These are phyloP conservation scores for Tetrax tetrax DNA, from an alignment of 2,113 vertebrate species.

Conservation along the genomic window DNA sequence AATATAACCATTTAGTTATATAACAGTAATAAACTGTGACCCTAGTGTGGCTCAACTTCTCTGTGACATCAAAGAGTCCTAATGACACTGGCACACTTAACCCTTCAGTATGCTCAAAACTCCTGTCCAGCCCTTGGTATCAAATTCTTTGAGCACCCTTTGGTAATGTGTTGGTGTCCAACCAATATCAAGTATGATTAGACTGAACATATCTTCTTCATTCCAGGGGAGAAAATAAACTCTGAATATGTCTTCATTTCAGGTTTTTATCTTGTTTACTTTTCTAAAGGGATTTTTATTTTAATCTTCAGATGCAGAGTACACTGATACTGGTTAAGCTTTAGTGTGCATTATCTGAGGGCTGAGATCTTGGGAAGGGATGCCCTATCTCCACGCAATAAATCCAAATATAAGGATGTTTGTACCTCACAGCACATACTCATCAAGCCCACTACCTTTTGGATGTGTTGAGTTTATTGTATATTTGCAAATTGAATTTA, in stretches of 20 bases:
- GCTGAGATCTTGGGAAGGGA: background rate
- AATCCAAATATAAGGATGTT: background rate
- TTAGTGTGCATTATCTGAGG: background rate
- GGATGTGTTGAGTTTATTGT: background rate
- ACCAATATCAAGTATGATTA: background rate
- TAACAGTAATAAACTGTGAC: background rate
- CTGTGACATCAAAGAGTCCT: background rate
- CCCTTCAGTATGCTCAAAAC: background rate
- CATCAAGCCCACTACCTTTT: background rate
- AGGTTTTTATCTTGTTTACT: background rate
- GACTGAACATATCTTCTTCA: background rate
- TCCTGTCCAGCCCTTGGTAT: background rate
- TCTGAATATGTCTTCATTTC: background rate
- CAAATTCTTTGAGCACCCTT: background rate
- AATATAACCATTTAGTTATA: background rate
- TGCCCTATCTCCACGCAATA: background rate
- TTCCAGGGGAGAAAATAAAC: background rate
- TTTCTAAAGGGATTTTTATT: background rate
- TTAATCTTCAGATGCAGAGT: background rate
- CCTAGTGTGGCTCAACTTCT: background rate
- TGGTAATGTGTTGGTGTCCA: background rate
- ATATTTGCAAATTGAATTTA: constrained; percentile 35
- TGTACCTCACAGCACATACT: background rate
- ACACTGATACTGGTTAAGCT: background rate
- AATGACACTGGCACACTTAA: background rate